Base-by-base conservation (phyloP, 2,113 vertebrate species). In the Megalops atlanticus region DNA sequence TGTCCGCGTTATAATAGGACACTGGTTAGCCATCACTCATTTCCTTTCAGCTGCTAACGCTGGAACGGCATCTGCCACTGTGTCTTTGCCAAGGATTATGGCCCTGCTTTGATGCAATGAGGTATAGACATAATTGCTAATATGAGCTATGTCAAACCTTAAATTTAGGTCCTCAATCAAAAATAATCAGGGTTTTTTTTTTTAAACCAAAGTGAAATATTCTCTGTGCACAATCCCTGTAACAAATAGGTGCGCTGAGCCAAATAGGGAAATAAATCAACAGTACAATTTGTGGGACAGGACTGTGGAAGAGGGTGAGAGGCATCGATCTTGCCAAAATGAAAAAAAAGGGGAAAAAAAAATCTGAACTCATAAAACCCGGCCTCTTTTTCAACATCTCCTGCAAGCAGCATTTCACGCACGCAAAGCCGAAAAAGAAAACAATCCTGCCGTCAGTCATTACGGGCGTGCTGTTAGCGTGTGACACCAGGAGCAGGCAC, bases 251-350 rank as follows among this genome's bases (percentile, higher is more conserved):
- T 11, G 31, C n/a, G n/a, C n/a, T 24, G 58, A 31, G 24, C 58
- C 58, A 64, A 64, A 24, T 64, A n/a, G n/a, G 58, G 24, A 64
- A n/a, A 64, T 64, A 64, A 64, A 64, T 64, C 58, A 64, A 64
- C 58, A 31, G 31, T n/a, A 24, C 58, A 6, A 21, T 24, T 64
- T 8, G 58, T n/a, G 11, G n/a, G 58, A n/a, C 58, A 64, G 58
- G n/a, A 64, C 4, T 10, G 49, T 54, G 58, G 58, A 24, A n/a
- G 58, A 24, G 6, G 58, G 31, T 31, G 58, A 64, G 58, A 31
- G 2, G 11, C 58, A 64, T 64, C 58, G 24, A 64, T 64, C 58
- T 31, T 11, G 24, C n/a, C 58, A 64, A 64, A 64, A 64, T 31
- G 54, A 10, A 64, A 27, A 27, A 8, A 21, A 10, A n/a, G 31